phyloP scores from a whole-genome alignment of 2,888 invertebrate genomes.

The Muschampia staudingeri region DNA sequence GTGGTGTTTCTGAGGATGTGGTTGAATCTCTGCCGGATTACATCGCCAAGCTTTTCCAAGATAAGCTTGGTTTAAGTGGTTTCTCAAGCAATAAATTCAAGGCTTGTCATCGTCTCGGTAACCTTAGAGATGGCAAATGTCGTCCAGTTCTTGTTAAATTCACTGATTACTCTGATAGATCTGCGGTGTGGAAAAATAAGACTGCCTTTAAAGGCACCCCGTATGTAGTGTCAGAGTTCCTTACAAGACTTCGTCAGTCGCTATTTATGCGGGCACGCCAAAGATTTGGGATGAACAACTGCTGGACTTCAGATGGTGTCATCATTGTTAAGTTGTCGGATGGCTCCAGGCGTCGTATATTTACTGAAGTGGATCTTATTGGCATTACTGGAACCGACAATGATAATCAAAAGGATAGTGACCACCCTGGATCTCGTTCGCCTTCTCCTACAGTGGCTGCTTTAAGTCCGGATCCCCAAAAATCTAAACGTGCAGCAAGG shows the following conservation, averaged over 20 bases:
- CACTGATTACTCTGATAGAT: not conserved
- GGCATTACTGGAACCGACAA: too few species aligned
- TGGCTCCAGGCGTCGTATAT: not conserved
- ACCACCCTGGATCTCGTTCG: not conserved
- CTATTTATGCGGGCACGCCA: not conserved
- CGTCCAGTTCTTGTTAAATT: not conserved
- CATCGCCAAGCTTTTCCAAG: not conserved
- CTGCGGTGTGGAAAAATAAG: conserved; percentile 20
- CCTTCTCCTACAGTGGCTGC: too few species aligned
- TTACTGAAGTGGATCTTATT: not conserved
- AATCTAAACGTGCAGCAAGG: too few species aligned
- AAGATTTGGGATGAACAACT: not conserved
- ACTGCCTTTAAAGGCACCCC: not conserved
- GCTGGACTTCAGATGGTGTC: conserved; percentile 9
- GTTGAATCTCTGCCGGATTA: not conserved
- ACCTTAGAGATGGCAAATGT: not conserved
- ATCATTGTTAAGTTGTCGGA: not conserved
- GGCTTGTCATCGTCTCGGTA: conserved; percentile 9
- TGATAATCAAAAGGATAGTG: not conserved
- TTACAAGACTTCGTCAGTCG: not conserved
- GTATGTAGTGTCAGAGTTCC: conserved; percentile 6
- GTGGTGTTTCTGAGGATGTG: not conserved
- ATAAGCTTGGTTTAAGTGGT: conserved; percentile 18
- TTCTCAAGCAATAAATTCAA: not conserved
- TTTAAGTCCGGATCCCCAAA: too few species aligned